phyloP scores from a whole-genome alignment of 2,888 invertebrate species.

The Copidosoma aretas region DNA sequence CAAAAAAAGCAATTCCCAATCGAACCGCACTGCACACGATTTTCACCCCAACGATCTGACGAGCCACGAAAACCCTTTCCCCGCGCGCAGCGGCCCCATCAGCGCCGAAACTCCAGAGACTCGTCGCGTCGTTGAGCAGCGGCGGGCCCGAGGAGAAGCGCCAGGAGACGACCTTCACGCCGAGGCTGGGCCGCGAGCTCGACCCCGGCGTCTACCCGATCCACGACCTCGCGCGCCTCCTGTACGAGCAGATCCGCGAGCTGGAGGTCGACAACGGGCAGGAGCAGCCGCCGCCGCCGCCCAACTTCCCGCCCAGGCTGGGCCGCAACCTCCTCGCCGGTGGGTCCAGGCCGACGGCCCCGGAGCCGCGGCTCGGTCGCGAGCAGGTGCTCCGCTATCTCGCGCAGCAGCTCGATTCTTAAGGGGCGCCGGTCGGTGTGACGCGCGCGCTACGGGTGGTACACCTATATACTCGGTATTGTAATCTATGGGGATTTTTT shows the following conservation, averaged over 20 bases:
- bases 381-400: slow-evolving; percentile 49
- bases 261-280: slow-evolving; percentile 51
- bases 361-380: slow-evolving; percentile 37
- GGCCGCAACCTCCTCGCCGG: slow-evolving; percentile 48
- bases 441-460: too few relatives aligned
- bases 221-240: slow-evolving; percentile 48
- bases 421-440: too few relatives aligned
- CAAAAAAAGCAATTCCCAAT: too few relatives aligned
- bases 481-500: too few relatives aligned
- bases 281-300: slow-evolving; percentile 47
- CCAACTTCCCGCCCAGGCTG: slow-evolving; percentile 56
- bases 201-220: slow-evolving; percentile 49
- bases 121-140: background rate
- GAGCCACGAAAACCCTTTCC: too few relatives aligned
- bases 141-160: slow-evolving; percentile 48
- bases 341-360: background rate
- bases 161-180: slow-evolving; percentile 60
- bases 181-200: slow-evolving; percentile 58
- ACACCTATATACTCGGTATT: too few relatives aligned
- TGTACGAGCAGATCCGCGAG: slow-evolving; percentile 43
- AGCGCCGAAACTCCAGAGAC: too few relatives aligned
- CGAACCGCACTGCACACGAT: too few relatives aligned
- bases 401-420: slow-evolving; percentile 14
- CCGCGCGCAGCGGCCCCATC: too few relatives aligned
- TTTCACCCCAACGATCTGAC: too few relatives aligned